A percentile compares a stretch with the other conserved stretches of the same genome.
These are phyloP conservation scores for Macaria notata DNA, from an alignment of 2,888 invertebrate species.

Conservation along the genomic window DNA sequence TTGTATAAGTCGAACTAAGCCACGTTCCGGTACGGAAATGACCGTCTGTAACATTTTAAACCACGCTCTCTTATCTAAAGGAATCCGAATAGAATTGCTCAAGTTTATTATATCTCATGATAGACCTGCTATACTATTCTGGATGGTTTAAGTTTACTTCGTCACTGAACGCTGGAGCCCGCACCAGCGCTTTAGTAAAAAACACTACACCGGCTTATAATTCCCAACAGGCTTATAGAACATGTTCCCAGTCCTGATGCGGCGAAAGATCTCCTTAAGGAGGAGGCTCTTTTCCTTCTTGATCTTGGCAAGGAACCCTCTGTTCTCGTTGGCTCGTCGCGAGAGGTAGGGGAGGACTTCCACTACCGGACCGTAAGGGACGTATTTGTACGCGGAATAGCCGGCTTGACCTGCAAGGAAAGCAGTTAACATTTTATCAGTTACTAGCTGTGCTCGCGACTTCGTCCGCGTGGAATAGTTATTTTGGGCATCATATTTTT, in stretches of 20 bases:
- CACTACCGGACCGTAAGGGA: slow-evolving; percentile 98
- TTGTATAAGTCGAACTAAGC: too few species aligned
- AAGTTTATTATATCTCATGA: too few species aligned
- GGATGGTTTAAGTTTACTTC: too few species aligned
- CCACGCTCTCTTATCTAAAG: too few species aligned
- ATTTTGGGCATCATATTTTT: too few species aligned
- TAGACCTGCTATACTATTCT: too few species aligned
- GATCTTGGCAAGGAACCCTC: slow-evolving; percentile 95
- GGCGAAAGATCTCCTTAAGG: slow-evolving; percentile 89
- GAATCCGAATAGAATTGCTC: too few species aligned
- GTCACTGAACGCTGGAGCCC: not conserved
- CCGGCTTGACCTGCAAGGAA: slow-evolving; percentile 94
- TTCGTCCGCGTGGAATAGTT: too few species aligned
- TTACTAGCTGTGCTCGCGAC: too few species aligned
- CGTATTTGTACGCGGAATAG: slow-evolving; percentile 99
- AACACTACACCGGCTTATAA: slow-evolving; percentile 91
- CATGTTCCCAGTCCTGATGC: slow-evolving; percentile 87
- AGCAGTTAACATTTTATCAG: too few species aligned
- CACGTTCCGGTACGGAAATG: too few species aligned
- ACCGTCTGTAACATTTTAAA: too few species aligned
- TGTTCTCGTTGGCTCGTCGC: slow-evolving; percentile 97
- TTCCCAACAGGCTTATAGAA: slow-evolving; percentile 93
- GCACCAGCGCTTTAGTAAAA: slow-evolving; percentile 36
- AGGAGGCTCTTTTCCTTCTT: slow-evolving; percentile 95
- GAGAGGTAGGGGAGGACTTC: slow-evolving; percentile 99